These are phyloP conservation scores for Chloroclysta siterata DNA, from an alignment of 2,888 invertebrate genomes.

Conservation along the genomic window DNA sequence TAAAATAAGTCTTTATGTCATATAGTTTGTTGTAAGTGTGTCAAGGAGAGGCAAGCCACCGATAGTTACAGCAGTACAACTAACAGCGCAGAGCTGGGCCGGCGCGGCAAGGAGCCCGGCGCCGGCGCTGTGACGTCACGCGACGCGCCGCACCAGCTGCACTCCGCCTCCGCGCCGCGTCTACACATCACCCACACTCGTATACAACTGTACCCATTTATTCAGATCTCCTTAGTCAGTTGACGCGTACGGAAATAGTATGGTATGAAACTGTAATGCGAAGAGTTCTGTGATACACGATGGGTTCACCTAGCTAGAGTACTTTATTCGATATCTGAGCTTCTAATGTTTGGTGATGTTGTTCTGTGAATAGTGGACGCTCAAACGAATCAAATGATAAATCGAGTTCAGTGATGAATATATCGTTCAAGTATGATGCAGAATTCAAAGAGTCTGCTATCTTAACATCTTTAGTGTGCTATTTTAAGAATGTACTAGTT, in stretches of 20 bases:
- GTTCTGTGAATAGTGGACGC: no score
- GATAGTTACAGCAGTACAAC: constrained; percentile 41
- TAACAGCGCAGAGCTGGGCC: constrained; percentile 67
- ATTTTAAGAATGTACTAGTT: not conserved
- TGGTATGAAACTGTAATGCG: no score
- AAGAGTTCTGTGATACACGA: no score
- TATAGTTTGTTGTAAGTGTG: not conserved
- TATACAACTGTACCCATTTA: not conserved
- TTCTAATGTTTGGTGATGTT: no score
- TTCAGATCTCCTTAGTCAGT: not conserved
- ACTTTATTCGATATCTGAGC: no score
- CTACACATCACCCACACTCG: constrained; percentile 30
- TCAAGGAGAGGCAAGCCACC: not conserved
- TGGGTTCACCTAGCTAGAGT: not conserved
- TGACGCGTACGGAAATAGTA: no score
- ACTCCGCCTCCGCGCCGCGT: constrained; percentile 47
- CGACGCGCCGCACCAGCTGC: constrained; percentile 59
- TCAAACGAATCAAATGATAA: not conserved
- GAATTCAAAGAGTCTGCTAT: not conserved
- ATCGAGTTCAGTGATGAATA: not conserved
- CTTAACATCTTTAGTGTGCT: not conserved
- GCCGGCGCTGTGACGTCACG: constrained; percentile 31
- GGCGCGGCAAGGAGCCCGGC: constrained; percentile 62
- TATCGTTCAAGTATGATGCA: not conserved
- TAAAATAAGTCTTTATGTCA: not conserved